Percentiles rank a stretch among this genome's conserved stretches.
phyloP scores from a whole-genome alignment of 2,113 vertebrate species.

The Cathartes aura region DNA sequence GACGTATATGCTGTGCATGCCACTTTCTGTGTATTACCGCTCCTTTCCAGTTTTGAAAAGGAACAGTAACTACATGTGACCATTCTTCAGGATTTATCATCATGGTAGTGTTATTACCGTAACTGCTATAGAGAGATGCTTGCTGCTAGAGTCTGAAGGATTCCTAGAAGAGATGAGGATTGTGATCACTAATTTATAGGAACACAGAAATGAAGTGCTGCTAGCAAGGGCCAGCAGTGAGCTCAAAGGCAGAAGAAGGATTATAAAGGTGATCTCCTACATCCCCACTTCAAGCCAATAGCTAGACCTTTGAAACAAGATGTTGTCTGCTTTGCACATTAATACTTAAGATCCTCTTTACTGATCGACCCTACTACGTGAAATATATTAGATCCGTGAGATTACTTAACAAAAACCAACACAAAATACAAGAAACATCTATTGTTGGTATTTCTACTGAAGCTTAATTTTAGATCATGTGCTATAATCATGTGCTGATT shows the following conservation, averaged over 20 bases:
- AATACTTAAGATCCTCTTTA: background rate
- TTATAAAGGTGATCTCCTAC: background rate
- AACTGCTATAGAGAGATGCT: background rate
- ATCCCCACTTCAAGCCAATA: background rate
- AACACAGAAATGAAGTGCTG: background rate
- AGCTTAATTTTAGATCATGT: background rate
- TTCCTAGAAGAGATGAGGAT: background rate
- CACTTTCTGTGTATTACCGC: background rate
- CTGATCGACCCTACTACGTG: background rate
- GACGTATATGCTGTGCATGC: rapidly evolving
- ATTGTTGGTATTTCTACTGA: background rate
- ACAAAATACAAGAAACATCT: background rate
- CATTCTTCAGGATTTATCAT: background rate
- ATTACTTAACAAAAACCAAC: background rate
- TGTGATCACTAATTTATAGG: background rate
- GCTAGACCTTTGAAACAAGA: background rate
- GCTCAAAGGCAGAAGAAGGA: background rate
- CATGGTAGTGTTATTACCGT: background rate
- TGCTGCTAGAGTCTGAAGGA: background rate
- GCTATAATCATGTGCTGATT: background rate
- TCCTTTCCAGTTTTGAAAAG: background rate
- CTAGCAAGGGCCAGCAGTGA: background rate
- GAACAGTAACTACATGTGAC: background rate
- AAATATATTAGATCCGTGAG: background rate
- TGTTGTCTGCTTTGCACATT: background rate